Conservation (phyloP, 2,797 vertebrate genomes). For the Caiman crocodilus region DNA sequence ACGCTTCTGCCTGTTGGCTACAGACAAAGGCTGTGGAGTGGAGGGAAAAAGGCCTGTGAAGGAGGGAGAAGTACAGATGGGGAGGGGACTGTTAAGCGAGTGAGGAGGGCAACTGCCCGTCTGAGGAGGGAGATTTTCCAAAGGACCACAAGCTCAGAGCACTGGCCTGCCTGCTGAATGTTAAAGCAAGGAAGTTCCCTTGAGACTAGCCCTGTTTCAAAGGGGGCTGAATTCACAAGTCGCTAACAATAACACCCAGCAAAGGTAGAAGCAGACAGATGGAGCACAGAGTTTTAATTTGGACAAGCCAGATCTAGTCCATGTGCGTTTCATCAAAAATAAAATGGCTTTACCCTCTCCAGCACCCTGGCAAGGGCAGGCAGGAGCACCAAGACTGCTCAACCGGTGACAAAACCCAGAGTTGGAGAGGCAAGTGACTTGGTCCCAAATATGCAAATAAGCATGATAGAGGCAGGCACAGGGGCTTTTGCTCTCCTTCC, state of each 20-base stretch:
- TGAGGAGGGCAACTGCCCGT: conserved; percentile 81
- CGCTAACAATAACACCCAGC: too few species aligned
- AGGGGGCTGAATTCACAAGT: background rate
- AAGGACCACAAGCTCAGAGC: accelerated
- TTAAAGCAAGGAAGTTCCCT: background rate
- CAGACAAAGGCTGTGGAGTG: conserved; percentile 49
- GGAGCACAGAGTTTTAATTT: background rate
- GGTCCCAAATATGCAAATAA: background rate
- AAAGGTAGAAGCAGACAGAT: too few species aligned
- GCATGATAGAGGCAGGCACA: background rate
- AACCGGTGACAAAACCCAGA: background rate
- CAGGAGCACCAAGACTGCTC: too few species aligned
- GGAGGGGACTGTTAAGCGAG: conserved; percentile 79
- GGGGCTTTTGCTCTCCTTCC: background rate
- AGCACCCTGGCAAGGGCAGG: too few species aligned
- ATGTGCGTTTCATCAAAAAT: too few species aligned
- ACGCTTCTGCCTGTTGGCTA: conserved; percentile 36
- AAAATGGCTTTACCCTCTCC: background rate
- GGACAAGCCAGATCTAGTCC: too few species aligned
- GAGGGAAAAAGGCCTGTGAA: conserved; percentile 38
- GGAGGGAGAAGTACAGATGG: conserved; percentile 57
- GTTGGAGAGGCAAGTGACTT: background rate
- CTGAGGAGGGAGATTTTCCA: conserved; percentile 51
- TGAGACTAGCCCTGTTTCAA: background rate
- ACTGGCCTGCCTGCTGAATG: background rate